These are phyloP conservation scores for Isaurus tuberculatus DNA, from an alignment of 92 coral and sea anemone species.

Conservation along the genomic window DNA sequence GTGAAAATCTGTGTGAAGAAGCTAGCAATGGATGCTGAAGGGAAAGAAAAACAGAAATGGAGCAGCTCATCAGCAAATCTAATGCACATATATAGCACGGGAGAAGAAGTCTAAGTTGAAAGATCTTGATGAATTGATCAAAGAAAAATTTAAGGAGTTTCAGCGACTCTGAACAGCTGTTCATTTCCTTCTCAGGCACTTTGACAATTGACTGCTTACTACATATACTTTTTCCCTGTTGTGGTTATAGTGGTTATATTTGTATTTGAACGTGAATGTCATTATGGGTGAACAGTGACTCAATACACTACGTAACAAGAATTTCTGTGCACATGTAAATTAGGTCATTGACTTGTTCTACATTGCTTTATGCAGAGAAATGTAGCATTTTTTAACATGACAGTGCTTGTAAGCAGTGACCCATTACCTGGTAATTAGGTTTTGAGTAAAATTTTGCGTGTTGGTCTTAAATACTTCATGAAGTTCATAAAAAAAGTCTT, in stretches of 20 bases:
- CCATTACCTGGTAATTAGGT: conserved; percentile 9
- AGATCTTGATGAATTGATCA: conserved; percentile 27
- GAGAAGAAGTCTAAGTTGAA: conserved; percentile 27
- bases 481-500: too few species aligned
- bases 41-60: conserved; percentile 11
- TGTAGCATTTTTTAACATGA: conserved; percentile 15
- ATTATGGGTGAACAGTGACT: conserved; percentile 8
- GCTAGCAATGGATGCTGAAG: conserved; percentile 29
- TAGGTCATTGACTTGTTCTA: conserved; percentile 13
- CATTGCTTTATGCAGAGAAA: conserved; percentile 6
- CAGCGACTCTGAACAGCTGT: conserved; percentile 27
- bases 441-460: conserved; percentile 26
- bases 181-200: conserved; percentile 27
- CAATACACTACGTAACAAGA: not conserved
- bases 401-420: conserved; percentile 7
- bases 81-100: conserved; percentile 9
- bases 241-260: conserved; percentile 3
- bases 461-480: conserved; percentile 32
- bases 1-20: conserved; percentile 20
- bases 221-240: conserved; percentile 6
- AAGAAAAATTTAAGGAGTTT: conserved; percentile 26
- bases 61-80: conserved; percentile 27
- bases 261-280: too few species aligned
- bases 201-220: conserved; percentile 15
- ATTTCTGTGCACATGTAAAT: conserved; percentile 19